Percentiles rank a stretch among this genome's conserved stretches.
These are phyloP conservation scores for Megalonaias nervosa DNA, from an alignment of 1,140 invertebrate genomes.

Conservation along the genomic window DNA sequence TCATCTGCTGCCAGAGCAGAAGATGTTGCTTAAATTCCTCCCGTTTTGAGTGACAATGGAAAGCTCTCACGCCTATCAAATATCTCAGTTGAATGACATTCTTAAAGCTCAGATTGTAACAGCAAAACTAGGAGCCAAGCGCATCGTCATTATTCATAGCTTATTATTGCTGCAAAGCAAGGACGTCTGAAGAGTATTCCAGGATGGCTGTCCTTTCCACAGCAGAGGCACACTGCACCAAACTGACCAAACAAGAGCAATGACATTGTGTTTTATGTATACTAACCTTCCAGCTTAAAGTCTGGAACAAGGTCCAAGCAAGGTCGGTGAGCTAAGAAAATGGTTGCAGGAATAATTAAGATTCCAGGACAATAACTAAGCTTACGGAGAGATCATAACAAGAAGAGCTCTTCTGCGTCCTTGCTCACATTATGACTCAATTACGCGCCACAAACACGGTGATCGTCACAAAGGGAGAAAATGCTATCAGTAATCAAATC, in stretches of 20 bases:
- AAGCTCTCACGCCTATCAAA: conserved; percentile 36
- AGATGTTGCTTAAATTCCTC: conserved; percentile 38
- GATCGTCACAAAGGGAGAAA: conserved; percentile 5
- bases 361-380: conserved; percentile 10
- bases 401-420: conserved; percentile 52
- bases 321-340: conserved; percentile 38
- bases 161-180: not conserved
- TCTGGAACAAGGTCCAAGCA: conserved; percentile 24
- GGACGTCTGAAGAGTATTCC: conserved; percentile 40
- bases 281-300: conserved; percentile 38
- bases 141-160: conserved; percentile 19
- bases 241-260: conserved; percentile 3
- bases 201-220: conserved; percentile 26
- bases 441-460: conserved; percentile 2
- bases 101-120: conserved; percentile 17
- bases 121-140: conserved; percentile 18
- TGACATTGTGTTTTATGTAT: conserved; percentile 40
- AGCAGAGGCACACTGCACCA: conserved; percentile 24
- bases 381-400: conserved; percentile 41
- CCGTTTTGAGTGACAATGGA: conserved; percentile 40
- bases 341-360: conserved; percentile 37
- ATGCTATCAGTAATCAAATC: conserved; percentile 14
- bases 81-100: conserved; percentile 33
- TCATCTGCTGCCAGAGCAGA: conserved; percentile 44
- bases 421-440: conserved; percentile 24